Conservation (phyloP, 2,113 vertebrate species). For the Lipotes vexillifer region DNA sequence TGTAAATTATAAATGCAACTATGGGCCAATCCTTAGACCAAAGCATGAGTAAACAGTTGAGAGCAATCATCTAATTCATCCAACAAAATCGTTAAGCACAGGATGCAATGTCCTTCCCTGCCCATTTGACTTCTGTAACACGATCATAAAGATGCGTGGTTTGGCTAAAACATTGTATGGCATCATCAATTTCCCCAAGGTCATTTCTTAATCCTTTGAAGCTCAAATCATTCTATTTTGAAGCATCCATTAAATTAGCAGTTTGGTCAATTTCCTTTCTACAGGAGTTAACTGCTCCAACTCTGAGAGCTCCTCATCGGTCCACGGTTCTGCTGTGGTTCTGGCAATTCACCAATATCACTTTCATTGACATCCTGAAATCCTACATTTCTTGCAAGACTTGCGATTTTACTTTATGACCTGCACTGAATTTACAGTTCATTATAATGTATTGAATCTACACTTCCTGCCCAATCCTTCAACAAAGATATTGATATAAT, state of each 20-base stretch:
- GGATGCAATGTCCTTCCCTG: rapidly evolving
- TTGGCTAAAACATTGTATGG: not conserved
- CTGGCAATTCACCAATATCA: not conserved
- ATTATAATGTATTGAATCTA: not conserved
- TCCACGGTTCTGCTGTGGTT: not conserved
- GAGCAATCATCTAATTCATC: not conserved
- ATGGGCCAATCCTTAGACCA: not conserved
- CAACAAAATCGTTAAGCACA: not conserved
- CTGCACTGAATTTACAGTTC: not conserved
- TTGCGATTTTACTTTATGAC: not conserved
- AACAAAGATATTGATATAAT: not conserved
- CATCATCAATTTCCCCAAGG: not conserved
- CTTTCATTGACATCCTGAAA: not conserved
- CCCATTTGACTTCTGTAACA: not conserved
- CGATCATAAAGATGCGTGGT: rapidly evolving
- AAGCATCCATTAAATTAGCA: not conserved
- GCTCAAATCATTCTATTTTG: not conserved
- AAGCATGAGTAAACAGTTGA: not conserved
- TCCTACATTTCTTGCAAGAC: not conserved
- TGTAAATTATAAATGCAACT: not conserved
- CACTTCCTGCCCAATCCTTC: not conserved
- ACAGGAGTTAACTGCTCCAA: not conserved
- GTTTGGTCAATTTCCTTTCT: not conserved
- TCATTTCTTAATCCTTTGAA: not conserved
- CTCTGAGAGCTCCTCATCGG: rapidly evolving